Evolutionary conservation across 2,888 invertebrate genomes (phyloP).

Genomic region (Pheosia gnoma): DNA sequence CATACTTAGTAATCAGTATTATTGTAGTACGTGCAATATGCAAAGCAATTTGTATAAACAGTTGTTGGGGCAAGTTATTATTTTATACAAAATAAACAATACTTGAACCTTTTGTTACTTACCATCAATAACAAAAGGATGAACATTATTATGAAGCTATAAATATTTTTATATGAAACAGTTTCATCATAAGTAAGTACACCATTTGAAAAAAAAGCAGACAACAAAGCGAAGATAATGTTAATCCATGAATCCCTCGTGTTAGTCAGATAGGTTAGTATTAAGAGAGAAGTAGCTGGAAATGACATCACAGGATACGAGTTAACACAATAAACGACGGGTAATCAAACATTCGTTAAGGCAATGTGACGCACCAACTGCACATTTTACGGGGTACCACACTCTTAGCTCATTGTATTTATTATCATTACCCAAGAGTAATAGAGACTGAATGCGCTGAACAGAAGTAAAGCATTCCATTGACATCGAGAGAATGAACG

Average conservation of each 20-base stretch:
- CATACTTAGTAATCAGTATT: background rate
- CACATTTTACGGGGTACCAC: constrained; percentile 17
- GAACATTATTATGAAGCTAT: too few relatives aligned
- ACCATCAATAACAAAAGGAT: too few relatives aligned
- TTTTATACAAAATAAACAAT: background rate
- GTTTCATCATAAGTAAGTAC: background rate
- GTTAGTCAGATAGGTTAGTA: constrained; percentile 19
- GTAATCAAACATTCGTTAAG: constrained; percentile 33
- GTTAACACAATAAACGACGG: constrained; percentile 34
- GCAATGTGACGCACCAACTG: constrained; percentile 26
- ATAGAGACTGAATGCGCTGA: constrained; percentile 81
- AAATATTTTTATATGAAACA: background rate
- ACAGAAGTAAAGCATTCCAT: constrained; percentile 85
- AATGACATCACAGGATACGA: constrained; percentile 33
- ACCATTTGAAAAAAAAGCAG: background rate
- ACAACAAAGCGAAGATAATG: constrained; percentile 1
- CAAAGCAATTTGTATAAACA: background rate
- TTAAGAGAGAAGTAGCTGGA: constrained; percentile 20
- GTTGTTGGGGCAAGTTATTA: background rate
- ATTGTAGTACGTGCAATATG: too few relatives aligned
- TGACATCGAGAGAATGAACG: constrained; percentile 75
- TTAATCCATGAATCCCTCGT: background rate
- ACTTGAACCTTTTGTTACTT: background rate
- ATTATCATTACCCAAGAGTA: constrained; percentile 79
- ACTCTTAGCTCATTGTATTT: background rate